Base-by-base conservation (phyloP, 2,797 vertebrate genomes). In the Onychomys leucogaster region DNA sequence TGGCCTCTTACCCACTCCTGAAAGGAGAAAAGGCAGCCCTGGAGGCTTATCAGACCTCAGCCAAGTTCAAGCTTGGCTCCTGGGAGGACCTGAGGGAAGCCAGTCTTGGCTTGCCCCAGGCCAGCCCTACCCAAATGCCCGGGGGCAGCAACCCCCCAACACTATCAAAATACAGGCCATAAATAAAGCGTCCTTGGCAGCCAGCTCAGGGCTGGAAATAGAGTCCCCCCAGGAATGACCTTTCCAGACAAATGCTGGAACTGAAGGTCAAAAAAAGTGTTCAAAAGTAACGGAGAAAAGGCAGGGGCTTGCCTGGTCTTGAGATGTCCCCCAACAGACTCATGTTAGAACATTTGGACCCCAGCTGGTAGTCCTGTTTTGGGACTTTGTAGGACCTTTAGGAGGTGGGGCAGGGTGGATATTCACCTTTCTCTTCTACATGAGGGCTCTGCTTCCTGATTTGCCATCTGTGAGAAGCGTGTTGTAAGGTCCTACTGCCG, bases 191-290 rank as follows among this genome's bases (percentile, higher is more conserved):
- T 73, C 11, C 4, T n/a, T n/a, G 82, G 80, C 71, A 81, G n/a
- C 19, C 3, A 37, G 55, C 65, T 91, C 41, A 19, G 3, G 25
- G 12, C 57, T 90, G 55, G 37, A 96, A 93, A 84, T 8, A 77
- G 91, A 88, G 29, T 46, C 52, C 41, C 52, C 67, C 43, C 69
- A 46, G 76, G 88, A 90, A 71, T 12, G 46, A 67, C 37, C 90
- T 78, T 63, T 75, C 43, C 43, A 83, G 81, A 65, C 82, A 86
- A 55, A 80, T 29, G 32, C 55, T 82, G 14, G 91, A 92, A 59
- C 32, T 29, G 17, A 85, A 95, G 46, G 46, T 88, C 91, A 94
- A 41, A 89, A 89, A 55, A 78, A 59, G 81, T 21, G 19, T 63
- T 89, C 46, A 59, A 25, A 57, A 89, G 83, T 8, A 27, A 41